phyloP scores from a whole-genome alignment of 1,140 invertebrate species.

The Metaphire vulgaris region DNA sequence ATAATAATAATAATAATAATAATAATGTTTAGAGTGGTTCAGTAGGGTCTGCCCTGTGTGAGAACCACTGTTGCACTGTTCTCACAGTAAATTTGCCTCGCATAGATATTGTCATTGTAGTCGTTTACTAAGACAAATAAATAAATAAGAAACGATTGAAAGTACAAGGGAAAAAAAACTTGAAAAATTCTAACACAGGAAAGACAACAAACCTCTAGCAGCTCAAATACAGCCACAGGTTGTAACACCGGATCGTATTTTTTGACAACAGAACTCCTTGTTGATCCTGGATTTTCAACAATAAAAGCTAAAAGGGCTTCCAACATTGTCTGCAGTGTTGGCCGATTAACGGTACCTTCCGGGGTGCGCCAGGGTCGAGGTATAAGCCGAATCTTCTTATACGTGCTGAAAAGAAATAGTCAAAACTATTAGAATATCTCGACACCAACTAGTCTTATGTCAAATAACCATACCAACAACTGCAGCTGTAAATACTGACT shows the following conservation, averaged over 20 bases:
- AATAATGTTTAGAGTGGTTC: background rate
- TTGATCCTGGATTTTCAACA: slow-evolving; percentile 58
- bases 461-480: too few species aligned
- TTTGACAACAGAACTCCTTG: slow-evolving; percentile 31
- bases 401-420: slow-evolving; percentile 35
- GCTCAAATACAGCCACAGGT: slow-evolving; percentile 46
- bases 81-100: background rate
- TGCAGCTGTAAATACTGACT: too few species aligned
- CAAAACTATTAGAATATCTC: too few species aligned
- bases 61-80: background rate
- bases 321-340: slow-evolving; percentile 64
- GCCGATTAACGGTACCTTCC: slow-evolving; percentile 65
- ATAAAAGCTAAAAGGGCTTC: slow-evolving; percentile 61
- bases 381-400: slow-evolving; percentile 41
- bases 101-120: background rate
- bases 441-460: too few species aligned
- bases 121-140: too few species aligned
- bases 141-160: background rate
- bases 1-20: too few species aligned
- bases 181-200: background rate
- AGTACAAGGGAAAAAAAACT: background rate
- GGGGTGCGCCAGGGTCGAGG: slow-evolving; percentile 66
- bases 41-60: background rate
- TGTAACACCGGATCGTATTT: slow-evolving; percentile 42
- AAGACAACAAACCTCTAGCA: slow-evolving; percentile 41